Conservation (phyloP, 2,888 invertebrate species). For the Andrena hattorfiana region DNA sequence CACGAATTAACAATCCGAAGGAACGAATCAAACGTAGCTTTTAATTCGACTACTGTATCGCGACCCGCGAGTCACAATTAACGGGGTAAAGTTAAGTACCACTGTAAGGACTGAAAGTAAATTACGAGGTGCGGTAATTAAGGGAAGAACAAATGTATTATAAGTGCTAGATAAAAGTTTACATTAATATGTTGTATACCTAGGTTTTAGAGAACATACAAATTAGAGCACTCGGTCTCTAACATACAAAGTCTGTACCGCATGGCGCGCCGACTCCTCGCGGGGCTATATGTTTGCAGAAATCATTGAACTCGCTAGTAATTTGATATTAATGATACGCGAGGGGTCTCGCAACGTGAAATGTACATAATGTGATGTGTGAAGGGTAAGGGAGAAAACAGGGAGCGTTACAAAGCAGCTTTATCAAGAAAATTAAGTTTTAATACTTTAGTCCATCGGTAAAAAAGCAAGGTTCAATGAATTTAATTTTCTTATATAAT, state of each 20-base stretch:
- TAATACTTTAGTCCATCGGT: too few relatives aligned
- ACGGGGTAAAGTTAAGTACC: slow-evolving; percentile 36
- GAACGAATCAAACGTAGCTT: slow-evolving; percentile 55
- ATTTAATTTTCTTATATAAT: too few relatives aligned
- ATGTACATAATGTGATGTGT: not conserved
- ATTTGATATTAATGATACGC: not conserved
- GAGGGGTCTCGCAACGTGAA: slow-evolving; percentile 22
- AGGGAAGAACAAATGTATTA: slow-evolving; percentile 19
- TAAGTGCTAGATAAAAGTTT: slow-evolving; percentile 42
- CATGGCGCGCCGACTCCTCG: slow-evolving; percentile 9
- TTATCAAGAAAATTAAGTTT: too few relatives aligned
- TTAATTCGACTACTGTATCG: slow-evolving; percentile 30
- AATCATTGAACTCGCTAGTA: not conserved
- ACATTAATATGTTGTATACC: slow-evolving; percentile 41
- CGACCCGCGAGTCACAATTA: slow-evolving; percentile 1
- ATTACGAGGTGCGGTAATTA: slow-evolving; percentile 34
- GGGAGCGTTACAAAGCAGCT: too few relatives aligned
- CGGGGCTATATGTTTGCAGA: not conserved
- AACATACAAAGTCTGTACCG: slow-evolving; percentile 9
- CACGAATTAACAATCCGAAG: slow-evolving; percentile 22
- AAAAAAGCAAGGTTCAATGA: too few relatives aligned
- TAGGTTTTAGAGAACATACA: slow-evolving; percentile 42
- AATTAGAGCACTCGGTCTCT: slow-evolving; percentile 29
- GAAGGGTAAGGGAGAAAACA: too few relatives aligned
- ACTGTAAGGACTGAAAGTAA: slow-evolving; percentile 58